A percentile compares a stretch with the other conserved stretches of the same genome.
These are phyloP conservation scores for Drepana falcataria DNA, from an alignment of 2,888 invertebrate species.

Conservation along the genomic window DNA sequence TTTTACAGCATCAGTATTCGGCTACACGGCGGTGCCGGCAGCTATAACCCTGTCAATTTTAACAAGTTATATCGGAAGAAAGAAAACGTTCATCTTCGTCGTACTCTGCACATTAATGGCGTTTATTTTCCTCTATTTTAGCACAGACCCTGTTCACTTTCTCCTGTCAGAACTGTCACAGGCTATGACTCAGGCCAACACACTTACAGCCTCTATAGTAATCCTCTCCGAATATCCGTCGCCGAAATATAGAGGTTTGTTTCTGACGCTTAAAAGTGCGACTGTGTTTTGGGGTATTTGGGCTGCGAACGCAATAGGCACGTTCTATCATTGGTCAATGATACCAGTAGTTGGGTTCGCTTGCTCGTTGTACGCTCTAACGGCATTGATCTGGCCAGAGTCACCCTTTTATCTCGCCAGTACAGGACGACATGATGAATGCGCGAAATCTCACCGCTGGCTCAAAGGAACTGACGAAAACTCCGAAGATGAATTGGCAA, in stretches of 20 bases:
- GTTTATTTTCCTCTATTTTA: constrained; percentile 29
- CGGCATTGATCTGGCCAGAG: constrained; percentile 23
- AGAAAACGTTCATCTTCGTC: constrained; percentile 31
- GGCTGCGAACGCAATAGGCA: constrained; percentile 35
- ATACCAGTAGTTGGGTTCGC: constrained; percentile 12
- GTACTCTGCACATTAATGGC: constrained; percentile 23
- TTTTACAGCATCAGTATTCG: constrained; percentile 39
- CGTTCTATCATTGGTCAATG: constrained; percentile 29
- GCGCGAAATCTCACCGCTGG: constrained; percentile 21
- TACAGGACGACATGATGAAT: constrained; percentile 23
- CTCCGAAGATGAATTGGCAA: constrained; percentile 24
- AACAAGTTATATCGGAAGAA: constrained; percentile 32
- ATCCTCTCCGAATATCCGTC: constrained; percentile 33
- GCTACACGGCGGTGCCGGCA: constrained; percentile 35
- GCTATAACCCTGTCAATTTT: constrained; percentile 35
- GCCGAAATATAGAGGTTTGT: constrained; percentile 29
- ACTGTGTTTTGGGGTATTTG: constrained; percentile 32
- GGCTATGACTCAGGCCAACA: constrained; percentile 25
- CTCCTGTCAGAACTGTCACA: constrained; percentile 33
- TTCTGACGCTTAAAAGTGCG: constrained; percentile 31
- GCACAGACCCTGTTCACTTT: constrained; percentile 24
- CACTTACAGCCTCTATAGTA: constrained; percentile 22
- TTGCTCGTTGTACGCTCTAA: constrained; percentile 12
- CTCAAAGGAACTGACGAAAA: constrained; percentile 17
- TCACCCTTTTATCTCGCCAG: constrained; percentile 32